Base-by-base conservation (phyloP, 2,797 vertebrate genomes). In the Apogon talboti region DNA sequence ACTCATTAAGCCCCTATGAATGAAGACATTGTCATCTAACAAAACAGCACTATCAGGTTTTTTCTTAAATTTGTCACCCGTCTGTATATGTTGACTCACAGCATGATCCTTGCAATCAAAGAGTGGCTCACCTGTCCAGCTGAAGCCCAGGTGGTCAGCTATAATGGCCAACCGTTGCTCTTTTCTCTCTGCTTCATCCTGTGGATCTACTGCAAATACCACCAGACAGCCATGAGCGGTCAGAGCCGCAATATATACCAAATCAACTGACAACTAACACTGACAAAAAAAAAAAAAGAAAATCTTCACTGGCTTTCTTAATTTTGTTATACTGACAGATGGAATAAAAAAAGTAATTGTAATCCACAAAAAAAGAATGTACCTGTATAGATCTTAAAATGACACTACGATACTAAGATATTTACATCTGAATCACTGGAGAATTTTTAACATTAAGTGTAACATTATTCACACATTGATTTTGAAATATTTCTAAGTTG, bases 131-230 rank as follows among this genome's bases (percentile, higher is more conserved):
- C 97, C 98, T 83, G 96, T 96, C 98, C 98, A 99, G 85, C 98
- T 99, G 93, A 99, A 99, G 90, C 98, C 98, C 78, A 99, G 95
- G 63, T 98, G 98, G 90, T 98, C 97, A 0, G 96, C 96, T 67
- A 98, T 96, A 85, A 97, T 92, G 78, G 96, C 95, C 86, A 98
- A 93, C 65, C 94, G 94, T 81, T 96, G 95, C 74, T 98, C 96
- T 63, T 94, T 96, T 84, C 92, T 93, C 76, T 96, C 96, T 72
- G 89, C 95, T 86, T 96, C 95, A 83, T 96, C 94, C 89, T 95
- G 95, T 90, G 93, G 93, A 95, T 96, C 96, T 97, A 91, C 92
- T 93, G 91, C 66, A 94, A 89, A 95, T 83, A 93, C 91, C 89
- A 94, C 91, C 87, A 95, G 48, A 91, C 62, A 91, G 64, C 78